Base-by-base conservation (phyloP, 2,888 invertebrate genomes). In the Cosmia pyralina region DNA sequence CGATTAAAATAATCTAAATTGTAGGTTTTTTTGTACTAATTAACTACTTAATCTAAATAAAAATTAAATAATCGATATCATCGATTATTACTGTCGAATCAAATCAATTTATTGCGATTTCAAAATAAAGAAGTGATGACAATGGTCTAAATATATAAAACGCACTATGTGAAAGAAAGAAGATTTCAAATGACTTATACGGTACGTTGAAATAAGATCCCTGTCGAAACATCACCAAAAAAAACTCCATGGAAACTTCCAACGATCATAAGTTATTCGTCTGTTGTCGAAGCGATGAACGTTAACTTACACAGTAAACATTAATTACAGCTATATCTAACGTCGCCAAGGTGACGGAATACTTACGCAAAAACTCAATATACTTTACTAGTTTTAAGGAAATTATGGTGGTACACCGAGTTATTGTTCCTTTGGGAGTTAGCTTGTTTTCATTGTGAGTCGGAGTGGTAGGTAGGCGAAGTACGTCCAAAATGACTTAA, bases 311-410 rank as follows among this genome's bases (percentile, higher is more conserved):
- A 55, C 53, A 28, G 66, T 77, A 48, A 67, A 77, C 78, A 52
- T 82, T 79, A 77, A 79, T 79, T 79, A 64, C 68, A 41, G 72
- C 59, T 1, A 17, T 71, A n/a, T n/a, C n/a, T n/a, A 71, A 77
- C 59, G 55, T 66, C 58, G 22, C 34, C 77, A 82, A 82, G 59
- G 67, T 72, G 67, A 77, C 59, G 44, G 19, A 53, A 41, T 28
- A 28, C 28, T 28, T n/a, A 38, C 67, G 52, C 65, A 60, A 71
- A 71, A 82, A 60, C 41, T 13, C 34, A 65, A 82, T 79, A 82
- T 72, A 68, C 72, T 48, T 19, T 64, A n/a, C n/a, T 62, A 22
- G 22, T 62, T 44, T 62, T 11, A 62, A 62, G 5, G 22, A 60
- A 22, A 17, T 22, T 1, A 22, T 60, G 15, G n/a, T 64, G 8